A percentile compares a stretch with the other conserved stretches of the same genome.
These are phyloP conservation scores for Hemichromis elongatus DNA, from an alignment of 2,113 vertebrate genomes.

Conservation along the genomic window DNA sequence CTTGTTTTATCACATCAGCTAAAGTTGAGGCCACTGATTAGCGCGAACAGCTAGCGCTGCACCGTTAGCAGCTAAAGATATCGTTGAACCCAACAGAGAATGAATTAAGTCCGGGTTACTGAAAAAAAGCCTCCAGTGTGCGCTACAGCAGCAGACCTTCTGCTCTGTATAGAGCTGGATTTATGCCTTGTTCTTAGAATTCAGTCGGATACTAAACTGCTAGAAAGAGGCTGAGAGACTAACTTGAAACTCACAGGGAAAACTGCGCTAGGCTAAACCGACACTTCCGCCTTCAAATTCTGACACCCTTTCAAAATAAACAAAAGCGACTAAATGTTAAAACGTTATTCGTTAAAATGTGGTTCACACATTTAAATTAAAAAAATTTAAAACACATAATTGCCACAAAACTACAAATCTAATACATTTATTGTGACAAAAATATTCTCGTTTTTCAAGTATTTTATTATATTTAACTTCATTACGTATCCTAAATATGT, in stretches of 20 bases:
- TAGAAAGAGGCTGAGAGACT: neutral
- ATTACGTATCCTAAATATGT: neutral
- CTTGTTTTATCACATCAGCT: neutral
- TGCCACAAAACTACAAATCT: too few species aligned
- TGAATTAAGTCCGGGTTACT: neutral
- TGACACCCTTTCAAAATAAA: slow-evolving; percentile 41
- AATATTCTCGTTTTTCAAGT: too few species aligned
- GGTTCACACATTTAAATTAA: too few species aligned
- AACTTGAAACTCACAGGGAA: neutral
- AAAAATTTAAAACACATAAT: too few species aligned
- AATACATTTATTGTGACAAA: too few species aligned
- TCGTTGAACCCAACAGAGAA: neutral
- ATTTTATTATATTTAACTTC: too few species aligned
- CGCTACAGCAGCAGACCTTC: neutral
- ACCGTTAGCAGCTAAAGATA: neutral
- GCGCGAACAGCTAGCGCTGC: neutral
- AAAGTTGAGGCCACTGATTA: neutral
- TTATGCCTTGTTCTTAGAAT: neutral
- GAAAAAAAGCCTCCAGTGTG: neutral
- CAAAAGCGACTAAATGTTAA: neutral
- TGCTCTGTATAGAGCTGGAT: neutral
- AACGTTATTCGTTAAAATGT: too few species aligned
- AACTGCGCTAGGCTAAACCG: slow-evolving; percentile 19
- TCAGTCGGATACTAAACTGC: neutral
- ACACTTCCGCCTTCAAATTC: slow-evolving; percentile 22